These are phyloP conservation scores for Caprella mutica DNA, from an alignment of 2,888 invertebrate genomes.

Conservation along the genomic window DNA sequence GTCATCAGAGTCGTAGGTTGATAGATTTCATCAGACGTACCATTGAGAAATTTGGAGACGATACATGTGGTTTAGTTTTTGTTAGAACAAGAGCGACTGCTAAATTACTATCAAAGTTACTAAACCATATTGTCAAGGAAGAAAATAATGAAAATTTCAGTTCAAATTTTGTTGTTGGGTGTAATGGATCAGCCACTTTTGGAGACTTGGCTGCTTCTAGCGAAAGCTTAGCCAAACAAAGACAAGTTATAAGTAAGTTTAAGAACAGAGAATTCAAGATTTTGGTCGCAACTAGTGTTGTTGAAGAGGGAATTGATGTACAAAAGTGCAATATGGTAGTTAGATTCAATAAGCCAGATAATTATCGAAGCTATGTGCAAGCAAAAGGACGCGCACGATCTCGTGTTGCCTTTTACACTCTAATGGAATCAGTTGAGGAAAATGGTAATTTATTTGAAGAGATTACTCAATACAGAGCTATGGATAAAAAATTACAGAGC, in stretches of 20 bases:
- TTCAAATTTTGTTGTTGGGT: conserved; percentile 22
- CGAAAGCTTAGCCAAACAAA: conserved; percentile 18
- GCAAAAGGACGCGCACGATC: conserved; percentile 35
- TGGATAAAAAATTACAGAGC: conserved; percentile 6
- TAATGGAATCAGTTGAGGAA: conserved; percentile 18
- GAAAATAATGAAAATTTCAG: conserved; percentile 7
- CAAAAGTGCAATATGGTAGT: conserved; percentile 35
- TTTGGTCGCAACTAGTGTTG: conserved; percentile 35
- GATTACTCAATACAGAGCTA: conserved; percentile 14
- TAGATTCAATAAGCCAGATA: conserved; percentile 33
- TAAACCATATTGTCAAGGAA: conserved; percentile 1
- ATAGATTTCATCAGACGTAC: no score
- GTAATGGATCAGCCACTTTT: not conserved
- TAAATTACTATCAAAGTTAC: conserved; percentile 21
- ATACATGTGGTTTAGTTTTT: conserved; percentile 18
- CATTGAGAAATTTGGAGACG: conserved; percentile 16
- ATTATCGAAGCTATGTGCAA: conserved; percentile 35
- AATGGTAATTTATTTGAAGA: not conserved
- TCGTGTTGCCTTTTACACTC: conserved; percentile 25
- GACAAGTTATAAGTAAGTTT: conserved; percentile 23
- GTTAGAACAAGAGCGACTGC: conserved; percentile 26
- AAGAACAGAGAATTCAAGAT: conserved; percentile 27
- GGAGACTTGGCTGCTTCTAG: conserved; percentile 16
- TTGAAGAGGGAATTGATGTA: conserved; percentile 36
- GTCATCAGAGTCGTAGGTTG: no score